Evolutionary conservation across 2,113 vertebrate genomes (phyloP).

Genomic region (Odocoileus virginianus): DNA sequence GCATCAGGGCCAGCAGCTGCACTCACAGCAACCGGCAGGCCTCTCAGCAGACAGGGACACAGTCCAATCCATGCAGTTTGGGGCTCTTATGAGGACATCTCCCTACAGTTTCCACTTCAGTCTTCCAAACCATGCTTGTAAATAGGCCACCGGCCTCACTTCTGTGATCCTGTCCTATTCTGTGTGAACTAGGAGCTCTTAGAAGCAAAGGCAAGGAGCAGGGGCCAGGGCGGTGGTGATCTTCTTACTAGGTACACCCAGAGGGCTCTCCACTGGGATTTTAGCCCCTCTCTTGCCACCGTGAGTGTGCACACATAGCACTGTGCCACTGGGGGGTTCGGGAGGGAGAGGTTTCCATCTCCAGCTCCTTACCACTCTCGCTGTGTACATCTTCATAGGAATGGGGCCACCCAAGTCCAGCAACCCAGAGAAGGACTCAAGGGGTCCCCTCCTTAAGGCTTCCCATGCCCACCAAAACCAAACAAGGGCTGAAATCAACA

Average conservation of each 20-base stretch:
- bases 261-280: neutral
- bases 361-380: constrained; percentile 23
- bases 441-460: neutral
- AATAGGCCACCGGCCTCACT: neutral
- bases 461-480: neutral
- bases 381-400: neutral
- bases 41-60: neutral
- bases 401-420: neutral
- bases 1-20: neutral
- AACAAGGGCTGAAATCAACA: constrained; percentile 15
- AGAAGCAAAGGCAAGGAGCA: neutral
- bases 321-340: neutral
- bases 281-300: neutral
- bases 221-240: neutral
- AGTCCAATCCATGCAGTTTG: neutral
- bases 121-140: neutral
- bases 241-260: neutral
- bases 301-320: rapidly evolving
- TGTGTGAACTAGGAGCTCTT: neutral
- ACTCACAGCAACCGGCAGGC: neutral
- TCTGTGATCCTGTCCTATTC: neutral
- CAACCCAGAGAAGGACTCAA: neutral
- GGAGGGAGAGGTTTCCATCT: constrained; percentile 60
- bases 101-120: neutral
- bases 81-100: neutral